A percentile compares a stretch with the other conserved stretches of the same genome.
Evolutionary conservation across 2,797 vertebrate species (phyloP).

Genomic region (Dipus sagitta): DNA sequence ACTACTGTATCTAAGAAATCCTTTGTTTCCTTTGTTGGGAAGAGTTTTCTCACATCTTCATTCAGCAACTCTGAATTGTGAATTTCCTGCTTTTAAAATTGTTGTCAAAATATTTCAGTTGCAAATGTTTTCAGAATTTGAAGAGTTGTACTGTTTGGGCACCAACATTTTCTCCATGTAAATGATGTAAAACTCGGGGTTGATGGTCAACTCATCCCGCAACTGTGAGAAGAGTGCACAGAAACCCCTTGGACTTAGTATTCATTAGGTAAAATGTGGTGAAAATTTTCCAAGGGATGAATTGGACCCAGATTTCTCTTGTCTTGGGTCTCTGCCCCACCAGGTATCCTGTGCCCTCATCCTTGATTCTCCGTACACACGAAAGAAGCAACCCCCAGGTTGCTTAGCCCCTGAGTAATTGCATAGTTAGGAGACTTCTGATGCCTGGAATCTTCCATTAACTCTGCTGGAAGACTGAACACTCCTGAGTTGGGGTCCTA

Average conservation of each 20-base stretch:
- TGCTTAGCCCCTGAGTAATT: background rate
- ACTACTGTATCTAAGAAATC: background rate
- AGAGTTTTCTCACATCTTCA: background rate
- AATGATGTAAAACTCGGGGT: background rate
- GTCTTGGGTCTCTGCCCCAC: background rate
- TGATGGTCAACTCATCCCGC: background rate
- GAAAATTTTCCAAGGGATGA: background rate
- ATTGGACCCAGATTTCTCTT: background rate
- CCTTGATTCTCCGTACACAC: background rate
- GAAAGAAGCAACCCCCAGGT: background rate
- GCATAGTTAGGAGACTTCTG: background rate
- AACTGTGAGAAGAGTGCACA: background rate
- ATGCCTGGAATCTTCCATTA: background rate
- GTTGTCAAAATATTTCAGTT: slow-evolving; percentile 43
- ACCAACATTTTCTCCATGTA: background rate
- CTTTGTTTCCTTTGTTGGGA: background rate
- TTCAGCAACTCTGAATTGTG: background rate
- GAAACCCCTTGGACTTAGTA: background rate
- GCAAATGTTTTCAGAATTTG: slow-evolving; percentile 39
- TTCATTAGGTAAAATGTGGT: background rate
- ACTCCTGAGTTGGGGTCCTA: too few species aligned
- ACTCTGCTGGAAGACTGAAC: background rate
- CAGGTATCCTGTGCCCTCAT: background rate
- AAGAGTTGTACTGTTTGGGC: background rate
- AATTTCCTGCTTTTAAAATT: background rate